Conservation (phyloP, 30 jellyfish, hydroid and myxozoan species). For the Chrysaora quinquecirrha region DNA sequence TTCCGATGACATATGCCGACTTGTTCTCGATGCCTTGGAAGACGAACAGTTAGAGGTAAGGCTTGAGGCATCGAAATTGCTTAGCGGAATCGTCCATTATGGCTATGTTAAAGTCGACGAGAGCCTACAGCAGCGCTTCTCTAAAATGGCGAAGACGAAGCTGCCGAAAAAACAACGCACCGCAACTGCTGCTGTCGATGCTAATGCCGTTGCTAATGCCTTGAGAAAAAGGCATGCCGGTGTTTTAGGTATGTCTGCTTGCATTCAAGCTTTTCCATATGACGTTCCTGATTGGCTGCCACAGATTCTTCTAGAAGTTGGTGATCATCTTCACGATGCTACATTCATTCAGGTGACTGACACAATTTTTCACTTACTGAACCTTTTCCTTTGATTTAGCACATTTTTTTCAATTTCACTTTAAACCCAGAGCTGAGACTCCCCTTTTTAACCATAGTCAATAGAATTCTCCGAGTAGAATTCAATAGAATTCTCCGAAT, state of each 20-base stretch:
- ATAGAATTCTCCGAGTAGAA: no score
- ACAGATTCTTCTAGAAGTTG: conserved; percentile 84
- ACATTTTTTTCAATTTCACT: no score
- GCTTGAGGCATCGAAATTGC: conserved; percentile 81
- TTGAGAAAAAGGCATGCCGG: conserved; percentile 92
- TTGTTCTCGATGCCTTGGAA: conserved; percentile 61
- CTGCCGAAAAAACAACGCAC: conserved; percentile 71
- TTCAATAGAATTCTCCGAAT: no score
- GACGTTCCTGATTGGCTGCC: conserved; percentile 99
- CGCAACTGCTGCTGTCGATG: conserved; percentile 17
- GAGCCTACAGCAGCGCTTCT: conserved; percentile 49
- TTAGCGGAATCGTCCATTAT: conserved; percentile 94
- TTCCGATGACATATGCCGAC: conserved; percentile 56
- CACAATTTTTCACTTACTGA: no score
- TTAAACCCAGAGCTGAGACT: no score
- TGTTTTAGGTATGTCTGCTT: conserved; percentile 88
- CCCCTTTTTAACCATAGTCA: no score
- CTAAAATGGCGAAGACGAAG: conserved; percentile 87
- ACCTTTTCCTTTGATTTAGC: no score
- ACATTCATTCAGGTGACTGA: conserved; percentile 76
- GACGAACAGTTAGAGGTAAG: conserved; percentile 97
- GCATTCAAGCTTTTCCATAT: conserved; percentile 94
- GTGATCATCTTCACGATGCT: conserved; percentile 90
- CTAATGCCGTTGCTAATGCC: conserved; percentile 38
- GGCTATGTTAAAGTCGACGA: conserved; percentile 88